Base-by-base conservation (phyloP, 1,140 invertebrate species). In the Lepidurus apus region DNA sequence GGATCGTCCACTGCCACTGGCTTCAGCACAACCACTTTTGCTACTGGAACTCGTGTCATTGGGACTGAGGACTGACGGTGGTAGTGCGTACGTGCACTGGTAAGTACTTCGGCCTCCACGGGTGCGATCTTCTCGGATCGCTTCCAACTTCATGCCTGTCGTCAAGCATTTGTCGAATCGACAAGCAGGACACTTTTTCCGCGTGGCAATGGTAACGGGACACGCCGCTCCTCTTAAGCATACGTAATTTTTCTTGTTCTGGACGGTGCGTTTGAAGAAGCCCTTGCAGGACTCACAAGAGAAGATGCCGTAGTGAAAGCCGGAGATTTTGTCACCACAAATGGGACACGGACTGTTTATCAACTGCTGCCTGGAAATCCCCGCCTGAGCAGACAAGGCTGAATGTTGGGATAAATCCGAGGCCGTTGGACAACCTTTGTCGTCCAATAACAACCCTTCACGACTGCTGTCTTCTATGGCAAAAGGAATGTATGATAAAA, bases 121-220 rank as follows among this genome's bases (percentile, higher is more conserved):
- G 0, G 96, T 97, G 80, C 96, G 88, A 86, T 98, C 96, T 84
- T 97, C 95, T 80, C 96, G 87, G 74, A 98, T 98, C 0, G 96
- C 97, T 93, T 98, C 96, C 24, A 98, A 86, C 85, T 97, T 98
- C 97, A 98, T 98, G 47, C 97, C 97, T 85, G 93, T 95, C 42
- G 93, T 91, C 17, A 98, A 89, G 86, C 97, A 99, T 87, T 98
- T 98, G 79, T 97, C 93, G 84, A 98, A 98, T n/a, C 97, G 88
- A 85, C 97, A 99, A 17, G 95, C 95, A 0, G 96, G 96, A 84
- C 97, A 98, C 84, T 98, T 98, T 84, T 99, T 98, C 43, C 97
- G 87, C 42, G 95, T 98, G 8, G 92, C 92, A 11, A 97, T 93
- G 3, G 92, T 94, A 17, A 98, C 93, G 5, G 94, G 93, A 86